A percentile compares a stretch with the other conserved stretches of the same genome.
Conservation (phyloP, 2,113 vertebrate genomes). For the Cygnus buccinator region DNA sequence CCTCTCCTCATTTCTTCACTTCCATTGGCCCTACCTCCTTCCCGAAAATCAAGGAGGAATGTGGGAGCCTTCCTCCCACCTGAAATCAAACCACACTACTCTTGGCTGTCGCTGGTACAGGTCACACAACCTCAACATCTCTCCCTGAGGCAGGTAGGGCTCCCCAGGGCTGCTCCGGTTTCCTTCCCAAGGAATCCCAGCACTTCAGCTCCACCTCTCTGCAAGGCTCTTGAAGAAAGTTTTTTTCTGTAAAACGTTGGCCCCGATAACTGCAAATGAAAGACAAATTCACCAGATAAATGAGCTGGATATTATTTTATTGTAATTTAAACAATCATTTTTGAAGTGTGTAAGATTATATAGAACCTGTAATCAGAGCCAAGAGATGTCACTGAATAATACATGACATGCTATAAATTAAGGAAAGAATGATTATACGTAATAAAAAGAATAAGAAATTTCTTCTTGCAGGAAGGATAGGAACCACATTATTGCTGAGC, state of each 20-base stretch:
- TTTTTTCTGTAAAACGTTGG: constrained; percentile 51
- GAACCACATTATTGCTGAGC: constrained; percentile 60
- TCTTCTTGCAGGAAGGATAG: constrained; percentile 67
- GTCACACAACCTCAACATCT: neutral
- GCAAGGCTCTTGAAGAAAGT: constrained; percentile 38
- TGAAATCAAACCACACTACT: neutral
- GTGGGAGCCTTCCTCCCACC: neutral
- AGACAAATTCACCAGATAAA: constrained; percentile 64
- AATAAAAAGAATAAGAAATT: constrained; percentile 73
- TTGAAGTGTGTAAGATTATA: constrained; percentile 66
- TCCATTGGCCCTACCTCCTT: neutral
- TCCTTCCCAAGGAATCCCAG: constrained; percentile 27
- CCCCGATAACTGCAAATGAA: constrained; percentile 46
- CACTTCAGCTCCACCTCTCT: constrained; percentile 35
- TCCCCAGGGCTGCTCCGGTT: constrained; percentile 10
- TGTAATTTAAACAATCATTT: constrained; percentile 75
- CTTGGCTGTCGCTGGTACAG: neutral
- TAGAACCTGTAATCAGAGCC: constrained; percentile 71
- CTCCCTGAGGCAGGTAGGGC: neutral
- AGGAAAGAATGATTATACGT: constrained; percentile 67
- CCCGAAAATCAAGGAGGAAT: too few species aligned
- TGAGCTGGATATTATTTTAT: constrained; percentile 74
- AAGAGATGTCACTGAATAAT: constrained; percentile 75
- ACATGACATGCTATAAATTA: constrained; percentile 72
- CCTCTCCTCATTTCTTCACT: neutral